A percentile compares a stretch with the other conserved stretches of the same genome.
Evolutionary conservation across 2,888 invertebrate species (phyloP).

Genomic region (Limnephilus lunatus): DNA sequence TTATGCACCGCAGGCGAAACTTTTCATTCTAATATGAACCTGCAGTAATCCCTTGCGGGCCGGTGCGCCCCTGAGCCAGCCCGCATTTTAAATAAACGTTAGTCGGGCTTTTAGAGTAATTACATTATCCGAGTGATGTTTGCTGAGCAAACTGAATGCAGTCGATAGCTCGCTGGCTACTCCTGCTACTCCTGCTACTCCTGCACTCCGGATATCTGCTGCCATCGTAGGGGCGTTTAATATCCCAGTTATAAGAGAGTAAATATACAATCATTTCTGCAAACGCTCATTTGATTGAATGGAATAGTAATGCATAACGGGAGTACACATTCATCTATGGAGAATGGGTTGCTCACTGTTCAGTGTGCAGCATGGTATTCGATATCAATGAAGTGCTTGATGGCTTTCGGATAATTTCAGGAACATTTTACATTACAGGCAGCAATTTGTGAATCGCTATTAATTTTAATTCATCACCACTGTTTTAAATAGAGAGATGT

Average conservation of each 20-base stretch:
- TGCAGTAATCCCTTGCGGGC: neutral
- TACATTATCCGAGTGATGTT: slow-evolving; percentile 70
- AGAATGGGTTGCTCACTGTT: neutral
- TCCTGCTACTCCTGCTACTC: neutral
- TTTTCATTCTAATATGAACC: neutral
- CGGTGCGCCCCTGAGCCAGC: slow-evolving; percentile 18
- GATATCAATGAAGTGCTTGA: neutral
- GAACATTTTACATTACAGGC: neutral
- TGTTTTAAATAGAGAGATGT: too few species aligned
- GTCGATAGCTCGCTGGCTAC: slow-evolving; percentile 28
- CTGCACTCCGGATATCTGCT: neutral
- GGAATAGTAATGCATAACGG: slow-evolving; percentile 2
- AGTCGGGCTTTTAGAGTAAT: slow-evolving; percentile 76
- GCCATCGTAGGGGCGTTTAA: neutral
- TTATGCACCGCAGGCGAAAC: neutral
- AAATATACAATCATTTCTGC: neutral
- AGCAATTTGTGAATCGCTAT: neutral
- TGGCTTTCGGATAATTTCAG: neutral
- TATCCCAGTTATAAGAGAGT: neutral
- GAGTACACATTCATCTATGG: slow-evolving; percentile 16
- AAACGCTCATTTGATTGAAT: neutral
- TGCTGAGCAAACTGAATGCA: slow-evolving; percentile 53
- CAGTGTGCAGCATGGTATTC: neutral
- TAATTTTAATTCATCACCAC: too few species aligned
- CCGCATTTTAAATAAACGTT: slow-evolving; percentile 67